Base-by-base conservation (phyloP, 2,888 invertebrate species). In the Ophonus ardosiacus region DNA sequence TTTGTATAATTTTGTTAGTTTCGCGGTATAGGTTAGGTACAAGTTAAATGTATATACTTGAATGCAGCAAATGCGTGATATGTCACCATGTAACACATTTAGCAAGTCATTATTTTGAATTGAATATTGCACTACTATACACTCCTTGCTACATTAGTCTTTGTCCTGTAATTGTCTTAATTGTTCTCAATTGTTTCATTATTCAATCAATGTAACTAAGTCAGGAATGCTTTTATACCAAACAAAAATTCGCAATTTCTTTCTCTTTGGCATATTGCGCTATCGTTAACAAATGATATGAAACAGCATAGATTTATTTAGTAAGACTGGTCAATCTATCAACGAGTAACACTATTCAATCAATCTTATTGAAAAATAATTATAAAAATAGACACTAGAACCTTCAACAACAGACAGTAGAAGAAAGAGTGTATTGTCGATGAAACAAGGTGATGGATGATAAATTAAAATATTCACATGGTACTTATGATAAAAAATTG, bases 151-250 rank as follows among this genome's bases (percentile, higher is more conserved):
- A 74, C 40, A 40, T 74, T 74, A 74, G 43, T 43, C 43, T 74
- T 74, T 74, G 71, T 74, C 71, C 71, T 74, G 71, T 74, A 74
- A 74, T 74, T 74, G 71, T 74, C 71, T 74, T 74, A 74, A 74
- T 74, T 74, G 71, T 74, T 21, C 71, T 43, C 71, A 74, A 74
- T 74, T 74, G 71, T 74, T 74, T 74, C 71, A 74, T 74, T 74
- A 74, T 43, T 74, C 43, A 74, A 74, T 74, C 71, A 74, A 18
- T 74, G 71, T 74, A 21, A 21, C 21, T 21, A 51, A 51, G 43
- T 0, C 43, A 63, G 71, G 71, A 74, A 74, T 74, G 71, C 71
- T 74, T 74, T 74, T 74, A 74, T 74, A 43, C 71, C 18, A 43
- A 43, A 43, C 43, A 74, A 43, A 74, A 74, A 74, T 74, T 17